Conservation (phyloP, 2,113 vertebrate species). For the Charadrius vociferus region DNA sequence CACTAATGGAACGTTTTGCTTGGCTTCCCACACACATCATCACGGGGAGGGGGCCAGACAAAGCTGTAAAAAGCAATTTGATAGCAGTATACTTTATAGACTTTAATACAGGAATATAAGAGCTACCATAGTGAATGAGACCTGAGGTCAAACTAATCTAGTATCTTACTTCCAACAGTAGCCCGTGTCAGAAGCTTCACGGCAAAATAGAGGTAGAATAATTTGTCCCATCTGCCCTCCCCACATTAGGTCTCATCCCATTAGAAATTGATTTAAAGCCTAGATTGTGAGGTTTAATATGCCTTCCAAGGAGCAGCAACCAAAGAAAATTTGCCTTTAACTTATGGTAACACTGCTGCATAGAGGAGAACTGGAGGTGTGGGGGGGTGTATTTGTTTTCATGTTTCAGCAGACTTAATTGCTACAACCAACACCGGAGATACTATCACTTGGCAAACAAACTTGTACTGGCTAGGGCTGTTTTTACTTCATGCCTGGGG, state of each 20-base stretch:
- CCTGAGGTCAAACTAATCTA: conserved; percentile 50
- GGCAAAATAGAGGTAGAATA: conserved; percentile 19
- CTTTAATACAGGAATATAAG: background rate
- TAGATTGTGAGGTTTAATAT: background rate
- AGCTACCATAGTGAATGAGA: background rate
- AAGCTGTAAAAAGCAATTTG: conserved; percentile 31
- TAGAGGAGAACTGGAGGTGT: background rate
- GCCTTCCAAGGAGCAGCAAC: background rate
- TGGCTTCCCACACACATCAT: conserved; percentile 29
- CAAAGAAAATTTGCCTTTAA: background rate
- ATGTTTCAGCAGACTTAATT: conserved; percentile 56
- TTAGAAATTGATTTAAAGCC: conserved; percentile 20
- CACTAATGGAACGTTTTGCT: conserved; percentile 43
- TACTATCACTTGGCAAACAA: conserved; percentile 60
- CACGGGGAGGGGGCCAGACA: background rate
- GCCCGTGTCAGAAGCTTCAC: background rate
- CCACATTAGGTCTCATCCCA: background rate
- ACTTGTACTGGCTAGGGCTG: conserved; percentile 39
- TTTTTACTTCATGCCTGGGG: conserved; percentile 34
- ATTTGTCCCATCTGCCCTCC: background rate
- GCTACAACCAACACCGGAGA: conserved; percentile 36
- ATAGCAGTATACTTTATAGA: background rate
- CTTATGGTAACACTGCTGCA: background rate
- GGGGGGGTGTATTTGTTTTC: conserved; percentile 32
- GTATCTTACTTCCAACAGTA: conserved; percentile 18